phyloP scores from a whole-genome alignment of 1,140 invertebrate species.

The Magallana gigas region DNA sequence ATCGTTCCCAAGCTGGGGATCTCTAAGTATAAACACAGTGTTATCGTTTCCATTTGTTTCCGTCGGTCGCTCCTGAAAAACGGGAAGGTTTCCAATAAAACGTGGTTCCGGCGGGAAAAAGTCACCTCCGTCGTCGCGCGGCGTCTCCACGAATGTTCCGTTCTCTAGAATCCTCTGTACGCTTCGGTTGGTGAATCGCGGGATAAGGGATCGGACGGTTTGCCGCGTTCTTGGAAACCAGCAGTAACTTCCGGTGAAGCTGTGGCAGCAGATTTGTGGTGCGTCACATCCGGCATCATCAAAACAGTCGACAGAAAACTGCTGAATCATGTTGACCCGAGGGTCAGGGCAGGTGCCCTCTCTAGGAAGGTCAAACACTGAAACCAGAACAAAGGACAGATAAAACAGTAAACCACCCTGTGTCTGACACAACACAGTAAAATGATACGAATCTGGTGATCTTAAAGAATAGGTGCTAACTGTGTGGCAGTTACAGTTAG shows the following conservation, averaged over 20 bases:
- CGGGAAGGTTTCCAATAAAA: background rate
- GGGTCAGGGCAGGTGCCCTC: conserved; percentile 43
- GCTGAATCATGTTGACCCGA: conserved; percentile 23
- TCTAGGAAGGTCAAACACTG: conserved; percentile 32
- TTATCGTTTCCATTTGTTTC: conserved; percentile 5
- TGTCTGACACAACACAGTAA: too few species aligned
- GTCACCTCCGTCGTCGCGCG: conserved; percentile 3
- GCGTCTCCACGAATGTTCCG: background rate
- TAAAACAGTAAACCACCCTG: too few species aligned
- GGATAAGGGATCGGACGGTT: conserved; percentile 25
- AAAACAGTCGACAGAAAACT: conserved; percentile 48
- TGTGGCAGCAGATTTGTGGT: conserved; percentile 47
- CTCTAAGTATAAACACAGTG: conserved; percentile 18
- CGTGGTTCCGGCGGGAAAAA: conserved; percentile 27
- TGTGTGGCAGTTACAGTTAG: too few species aligned
- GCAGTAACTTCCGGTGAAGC: conserved; percentile 51
- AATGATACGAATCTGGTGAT: too few species aligned
- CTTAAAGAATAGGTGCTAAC: too few species aligned
- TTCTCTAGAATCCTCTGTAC: conserved; percentile 22
- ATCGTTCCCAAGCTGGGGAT: background rate
- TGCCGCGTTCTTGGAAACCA: conserved; percentile 40
- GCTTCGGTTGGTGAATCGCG: conserved; percentile 24
- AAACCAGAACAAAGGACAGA: background rate
- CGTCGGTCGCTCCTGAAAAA: background rate
- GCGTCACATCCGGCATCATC: conserved; percentile 48